phyloP scores from a whole-genome alignment of 2,113 vertebrate species.

The Coracopsis vasa region DNA sequence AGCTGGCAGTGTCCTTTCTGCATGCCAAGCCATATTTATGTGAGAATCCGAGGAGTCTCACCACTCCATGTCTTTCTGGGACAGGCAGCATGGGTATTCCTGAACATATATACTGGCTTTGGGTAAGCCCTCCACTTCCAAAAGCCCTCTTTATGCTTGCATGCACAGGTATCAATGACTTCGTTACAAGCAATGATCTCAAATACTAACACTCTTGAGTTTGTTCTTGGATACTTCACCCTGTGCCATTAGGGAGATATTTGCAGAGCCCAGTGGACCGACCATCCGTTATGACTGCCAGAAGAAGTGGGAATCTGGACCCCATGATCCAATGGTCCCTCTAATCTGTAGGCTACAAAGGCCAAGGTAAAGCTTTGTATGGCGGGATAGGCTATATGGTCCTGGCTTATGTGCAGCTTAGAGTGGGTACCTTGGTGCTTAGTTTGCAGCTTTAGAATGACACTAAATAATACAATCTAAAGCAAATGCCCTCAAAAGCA shows the following conservation, averaged over 20 bases:
- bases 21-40: background rate
- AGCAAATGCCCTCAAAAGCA: background rate
- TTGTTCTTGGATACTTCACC: background rate
- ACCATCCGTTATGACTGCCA: background rate
- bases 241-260: background rate
- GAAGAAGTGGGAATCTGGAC: background rate
- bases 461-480: background rate
- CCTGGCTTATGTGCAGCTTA: background rate
- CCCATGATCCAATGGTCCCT: background rate
- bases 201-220: background rate
- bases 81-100: background rate
- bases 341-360: background rate
- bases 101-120: fast-evolving
- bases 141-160: background rate
- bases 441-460: background rate
- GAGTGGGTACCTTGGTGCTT: background rate
- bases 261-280: background rate
- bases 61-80: background rate
- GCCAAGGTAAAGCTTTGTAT: background rate
- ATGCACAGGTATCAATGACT: fast-evolving
- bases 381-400: background rate
- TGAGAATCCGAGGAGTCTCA: background rate
- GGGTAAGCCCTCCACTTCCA: background rate
- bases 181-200: background rate
- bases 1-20: too few relatives aligned